These are phyloP conservation scores for Drosophila pseudoananassae DNA, from an alignment of 1,140 invertebrate species.

Conservation along the genomic window DNA sequence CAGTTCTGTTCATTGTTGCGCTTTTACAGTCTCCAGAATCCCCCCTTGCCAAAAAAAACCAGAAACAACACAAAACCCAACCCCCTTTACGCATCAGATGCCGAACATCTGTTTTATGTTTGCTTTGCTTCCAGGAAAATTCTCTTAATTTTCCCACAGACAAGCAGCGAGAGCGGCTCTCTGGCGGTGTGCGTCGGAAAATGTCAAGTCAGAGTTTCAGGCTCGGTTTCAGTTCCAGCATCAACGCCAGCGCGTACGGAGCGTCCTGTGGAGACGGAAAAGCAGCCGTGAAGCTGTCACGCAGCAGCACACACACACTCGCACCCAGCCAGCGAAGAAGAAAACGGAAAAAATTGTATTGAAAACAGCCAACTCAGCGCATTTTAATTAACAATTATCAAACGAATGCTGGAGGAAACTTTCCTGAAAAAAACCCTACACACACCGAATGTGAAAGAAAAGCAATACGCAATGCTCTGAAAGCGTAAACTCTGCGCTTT, in stretches of 20 bases:
- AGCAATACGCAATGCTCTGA: constrained; percentile 11
- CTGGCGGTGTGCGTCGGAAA: constrained; percentile 42
- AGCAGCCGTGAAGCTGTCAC: constrained; percentile 35
- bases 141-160: constrained; percentile 27
- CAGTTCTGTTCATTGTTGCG: constrained; percentile 65
- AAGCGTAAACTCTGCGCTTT: constrained; percentile 40
- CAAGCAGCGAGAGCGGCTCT: not conserved
- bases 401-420: not conserved
- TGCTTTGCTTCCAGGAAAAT: constrained; percentile 65
- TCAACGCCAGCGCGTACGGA: constrained; percentile 69
- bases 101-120: constrained; percentile 78
- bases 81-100: constrained; percentile 16
- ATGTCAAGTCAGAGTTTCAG: constrained; percentile 20
- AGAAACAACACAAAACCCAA: not conserved
- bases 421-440: not conserved
- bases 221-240: constrained; percentile 69
- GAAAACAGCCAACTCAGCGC: constrained; percentile 27
- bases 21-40: constrained; percentile 57
- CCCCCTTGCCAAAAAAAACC: not conserved
- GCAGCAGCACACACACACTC: constrained; percentile 24
- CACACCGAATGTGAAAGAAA: constrained; percentile 3
- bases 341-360: constrained; percentile 1
- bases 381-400: constrained; percentile 32
- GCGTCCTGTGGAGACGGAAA: constrained; percentile 25
- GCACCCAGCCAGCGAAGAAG: constrained; percentile 2